Evolutionary conservation across 1,140 invertebrate species (phyloP).

Genomic region (Oncopodura yosiiana): DNA sequence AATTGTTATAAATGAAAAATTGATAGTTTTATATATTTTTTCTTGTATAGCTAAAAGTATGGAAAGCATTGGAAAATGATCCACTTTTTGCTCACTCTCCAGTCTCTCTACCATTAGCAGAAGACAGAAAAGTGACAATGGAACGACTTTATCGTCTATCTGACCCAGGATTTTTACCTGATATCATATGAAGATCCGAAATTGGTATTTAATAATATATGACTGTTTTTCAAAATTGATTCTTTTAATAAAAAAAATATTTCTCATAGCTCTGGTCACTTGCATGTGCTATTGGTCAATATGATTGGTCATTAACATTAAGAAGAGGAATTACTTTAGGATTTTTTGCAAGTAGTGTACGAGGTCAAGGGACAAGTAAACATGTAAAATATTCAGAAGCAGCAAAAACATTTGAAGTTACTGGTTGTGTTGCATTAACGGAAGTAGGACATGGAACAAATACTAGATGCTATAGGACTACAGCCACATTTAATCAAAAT

Average conservation of each 20-base stretch:
- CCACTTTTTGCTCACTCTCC: constrained; percentile 43
- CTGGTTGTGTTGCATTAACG: constrained; percentile 51
- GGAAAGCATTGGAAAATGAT: constrained; percentile 46
- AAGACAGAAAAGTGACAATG: constrained; percentile 45
- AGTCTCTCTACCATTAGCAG: constrained; percentile 55
- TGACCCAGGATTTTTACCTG: constrained; percentile 44
- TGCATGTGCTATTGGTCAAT: constrained; percentile 45
- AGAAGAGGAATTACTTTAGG: constrained; percentile 41
- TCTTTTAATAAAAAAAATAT: neutral
- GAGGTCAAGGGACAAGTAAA: constrained; percentile 42
- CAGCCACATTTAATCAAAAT: constrained; percentile 47
- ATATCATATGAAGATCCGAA: constrained; percentile 43
- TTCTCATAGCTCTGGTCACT: constrained; percentile 36
- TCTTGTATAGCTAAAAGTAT: constrained; percentile 43
- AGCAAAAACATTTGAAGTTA: constrained; percentile 38
- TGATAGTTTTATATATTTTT: neutral
- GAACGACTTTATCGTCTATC: constrained; percentile 42
- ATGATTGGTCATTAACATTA: constrained; percentile 46
- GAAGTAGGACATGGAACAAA: constrained; percentile 54
- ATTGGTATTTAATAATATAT: constrained; percentile 9
- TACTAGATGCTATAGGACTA: constrained; percentile 49
- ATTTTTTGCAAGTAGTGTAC: constrained; percentile 35
- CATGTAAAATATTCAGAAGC: constrained; percentile 42
- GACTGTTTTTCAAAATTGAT: neutral
- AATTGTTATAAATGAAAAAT: neutral